Evolutionary conservation across 2,797 vertebrate genomes (phyloP), one percentile per base, ranked within the genome.

Genomic region (Todus mexicanus): DNA sequence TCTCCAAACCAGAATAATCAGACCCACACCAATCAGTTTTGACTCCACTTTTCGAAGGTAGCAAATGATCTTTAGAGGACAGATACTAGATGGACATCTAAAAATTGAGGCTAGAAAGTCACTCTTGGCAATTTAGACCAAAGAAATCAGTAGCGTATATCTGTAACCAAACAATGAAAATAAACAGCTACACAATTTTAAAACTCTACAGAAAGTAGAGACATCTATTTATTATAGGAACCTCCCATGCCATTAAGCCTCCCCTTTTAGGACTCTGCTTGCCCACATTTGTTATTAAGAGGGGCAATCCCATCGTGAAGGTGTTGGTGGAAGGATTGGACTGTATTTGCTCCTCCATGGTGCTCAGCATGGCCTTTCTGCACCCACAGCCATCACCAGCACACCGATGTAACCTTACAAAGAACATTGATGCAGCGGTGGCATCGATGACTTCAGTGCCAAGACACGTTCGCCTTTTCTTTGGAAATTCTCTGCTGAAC

Each of bases 291-390:
- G 5, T 43, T 47, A 7, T 53, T 37, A 14, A 35, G 23, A 54
- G 15, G 15, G 19, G 5, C 0, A 6, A 84, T 12, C 33, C 16
- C 20, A 3, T 2, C 1, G 1, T 1, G 2, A 37, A 88, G 60
- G 35, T 53, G 33, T 4, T 16, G 16, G 25, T 6, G 22, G 18
- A 29, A 45, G 69, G 73, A 27, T 14, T n/a, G 59, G 29, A 45
- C 45, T 72, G 35, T 9, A 3, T 29, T 78, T 78, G 33, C 8
- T 48, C 13, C 60, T 66, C 15, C 11, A 0, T 0, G 0, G 15
- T 4, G 57, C 47, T 75, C 57, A 47, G 53, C 72, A 14, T 0
- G 0, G 12, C 3, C 1, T 25, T 59, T 45, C n/a, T 42, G 11
- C 33, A 8, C 4, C 17, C 29, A 12, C 70, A 48, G 40, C 37